phyloP scores from a whole-genome alignment of 2,797 vertebrate genomes.

The Iguana delicatissima region DNA sequence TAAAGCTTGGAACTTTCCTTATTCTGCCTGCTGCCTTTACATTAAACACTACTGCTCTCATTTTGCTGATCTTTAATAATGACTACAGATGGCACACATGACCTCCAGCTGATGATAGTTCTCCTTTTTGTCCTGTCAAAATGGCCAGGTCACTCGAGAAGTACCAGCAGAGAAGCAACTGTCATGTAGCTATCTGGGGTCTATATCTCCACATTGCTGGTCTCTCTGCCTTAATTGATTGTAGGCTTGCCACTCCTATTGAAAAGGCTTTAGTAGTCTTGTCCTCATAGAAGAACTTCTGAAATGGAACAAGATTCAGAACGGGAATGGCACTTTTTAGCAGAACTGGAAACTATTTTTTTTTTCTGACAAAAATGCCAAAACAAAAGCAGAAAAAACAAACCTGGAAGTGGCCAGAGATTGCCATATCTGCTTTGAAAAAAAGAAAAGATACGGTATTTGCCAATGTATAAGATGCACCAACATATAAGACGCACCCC shows the following conservation, averaged over 20 bases:
- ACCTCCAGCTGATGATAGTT: not conserved
- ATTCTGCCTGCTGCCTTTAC: not conserved
- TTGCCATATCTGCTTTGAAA: no score
- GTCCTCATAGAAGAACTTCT: not conserved
- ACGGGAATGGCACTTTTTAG: no score
- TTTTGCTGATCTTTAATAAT: not conserved
- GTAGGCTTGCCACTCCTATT: slow-evolving; percentile 4
- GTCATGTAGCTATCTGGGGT: not conserved
- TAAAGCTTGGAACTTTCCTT: not conserved
- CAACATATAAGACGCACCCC: no score
- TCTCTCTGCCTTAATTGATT: not conserved
- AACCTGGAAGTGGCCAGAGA: no score
- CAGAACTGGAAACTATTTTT: no score
- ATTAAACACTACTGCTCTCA: not conserved
- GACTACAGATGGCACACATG: not conserved
- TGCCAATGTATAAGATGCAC: no score
- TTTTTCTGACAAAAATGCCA: no score
- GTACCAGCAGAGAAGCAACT: not conserved
- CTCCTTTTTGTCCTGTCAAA: not conserved
- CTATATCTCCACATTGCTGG: no score
- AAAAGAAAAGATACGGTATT: no score
- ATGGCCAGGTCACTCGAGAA: not conserved
- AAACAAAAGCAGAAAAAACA: no score
- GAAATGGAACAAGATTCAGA: not conserved
- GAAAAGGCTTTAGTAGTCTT: not conserved